Percentiles rank a stretch among this genome's conserved stretches.
Evolutionary conservation across 2,113 vertebrate species (phyloP).

Genomic region (Prochilodus magdalenae): DNA sequence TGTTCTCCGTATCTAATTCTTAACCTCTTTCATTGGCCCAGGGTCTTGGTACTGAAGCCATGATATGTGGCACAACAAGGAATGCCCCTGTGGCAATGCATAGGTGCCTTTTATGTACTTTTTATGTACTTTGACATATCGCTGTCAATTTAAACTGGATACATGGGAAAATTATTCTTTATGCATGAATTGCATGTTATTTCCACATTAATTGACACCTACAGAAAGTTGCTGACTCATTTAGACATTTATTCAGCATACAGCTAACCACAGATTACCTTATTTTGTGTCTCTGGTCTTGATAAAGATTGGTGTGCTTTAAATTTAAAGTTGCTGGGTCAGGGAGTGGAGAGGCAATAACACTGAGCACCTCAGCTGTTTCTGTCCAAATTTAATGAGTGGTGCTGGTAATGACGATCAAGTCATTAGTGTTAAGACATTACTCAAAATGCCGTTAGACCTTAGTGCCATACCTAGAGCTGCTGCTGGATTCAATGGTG

Average conservation of each 20-base stretch:
- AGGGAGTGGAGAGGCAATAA: background rate
- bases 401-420: background rate
- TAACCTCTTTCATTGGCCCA: background rate
- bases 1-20: background rate
- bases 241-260: background rate
- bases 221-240: background rate
- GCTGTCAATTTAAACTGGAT: background rate
- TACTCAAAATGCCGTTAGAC: background rate
- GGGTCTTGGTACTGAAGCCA: background rate
- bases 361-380: background rate
- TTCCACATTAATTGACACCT: no score
- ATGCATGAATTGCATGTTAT: no score
- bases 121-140: background rate
- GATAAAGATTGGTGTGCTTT: no score
- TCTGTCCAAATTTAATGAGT: conserved; percentile 17
- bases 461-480: background rate
- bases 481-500: background rate
- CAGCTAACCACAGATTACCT: background rate
- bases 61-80: background rate
- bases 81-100: background rate
- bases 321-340: no score
- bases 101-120: background rate
- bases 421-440: background rate
- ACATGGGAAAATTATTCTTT: no score
- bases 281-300: no score